Evolutionary conservation across 2,888 invertebrate genomes (phyloP), one percentile per base, ranked within the genome.

Genomic region (Heteropelma amictum): DNA sequence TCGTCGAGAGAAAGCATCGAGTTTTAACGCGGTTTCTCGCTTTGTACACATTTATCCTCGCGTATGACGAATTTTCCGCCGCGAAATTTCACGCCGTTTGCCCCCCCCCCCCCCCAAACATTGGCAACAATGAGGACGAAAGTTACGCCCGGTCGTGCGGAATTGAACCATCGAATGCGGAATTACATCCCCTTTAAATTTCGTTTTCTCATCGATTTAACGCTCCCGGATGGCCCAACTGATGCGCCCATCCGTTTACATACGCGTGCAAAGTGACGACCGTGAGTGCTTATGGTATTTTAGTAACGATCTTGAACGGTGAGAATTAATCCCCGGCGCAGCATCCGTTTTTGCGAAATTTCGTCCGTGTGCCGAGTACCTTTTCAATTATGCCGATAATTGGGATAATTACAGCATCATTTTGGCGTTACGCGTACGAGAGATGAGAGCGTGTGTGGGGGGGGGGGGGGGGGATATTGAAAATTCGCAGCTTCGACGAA

Each of bases 181-280:
- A n/a, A n/a, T 75, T 71, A 67, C 65, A 63, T 75, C 42, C 42
- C 71, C 70, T 75, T 75, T 60, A 70, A 70, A 74, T 54, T 53
- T 65, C 64, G 64, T 45, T 69, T 69, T 53, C 17, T 19, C 45
- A 45, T 60, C 60, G 72, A 67, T 69, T 68, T 45, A 51, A 64
- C 26, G 56, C 53, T 28, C 56, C 58, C 21, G 45, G 38, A 54
- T 54, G 61, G n/a, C n/a, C n/a, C n/a, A n/a, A n/a, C n/a, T n/a
- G n/a, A n/a, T n/a, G n/a, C n/a, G n/a, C n/a, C n/a, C 38, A 12
- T 12, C 12, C n/a, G 14, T 42, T 42, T 4, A 17, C 8, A 42
- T 19, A 17, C 42, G 17, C 3, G 17, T n/a, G n/a, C n/a, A n/a
- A n/a, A n/a, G n/a, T n/a, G n/a, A n/a, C n/a, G n/a, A n/a, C n/a